A percentile compares a stretch with the other conserved stretches of the same genome.
phyloP scores from a whole-genome alignment of 2,797 vertebrate genomes.

The Enteromius paludinosus region DNA sequence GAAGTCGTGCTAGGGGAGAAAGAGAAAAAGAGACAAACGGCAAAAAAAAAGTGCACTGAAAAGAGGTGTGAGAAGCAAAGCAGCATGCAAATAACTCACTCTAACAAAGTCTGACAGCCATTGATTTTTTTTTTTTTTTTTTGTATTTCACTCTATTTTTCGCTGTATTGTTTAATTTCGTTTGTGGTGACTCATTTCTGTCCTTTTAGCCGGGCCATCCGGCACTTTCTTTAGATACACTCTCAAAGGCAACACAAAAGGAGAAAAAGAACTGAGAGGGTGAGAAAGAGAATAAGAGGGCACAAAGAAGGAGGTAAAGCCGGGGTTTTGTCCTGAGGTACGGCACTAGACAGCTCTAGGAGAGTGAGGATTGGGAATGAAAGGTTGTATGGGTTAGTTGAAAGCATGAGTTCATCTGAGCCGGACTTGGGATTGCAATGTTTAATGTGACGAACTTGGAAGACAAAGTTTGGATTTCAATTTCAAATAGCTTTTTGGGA shows the following conservation, averaged over 20 bases:
- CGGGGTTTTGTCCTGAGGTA: conserved; percentile 45
- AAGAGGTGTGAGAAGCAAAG: conserved; percentile 29
- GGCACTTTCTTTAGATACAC: conserved; percentile 50
- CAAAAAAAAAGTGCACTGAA: conserved; percentile 23
- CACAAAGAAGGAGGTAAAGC: conserved; percentile 34
- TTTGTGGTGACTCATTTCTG: conserved; percentile 53
- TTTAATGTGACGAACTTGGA: background rate
- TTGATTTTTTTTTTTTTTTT: conserved; percentile 45
- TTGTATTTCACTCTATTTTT: conserved; percentile 48
- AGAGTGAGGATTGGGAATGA: conserved; percentile 19
- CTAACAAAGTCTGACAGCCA: conserved; percentile 49
- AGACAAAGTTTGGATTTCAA: background rate
- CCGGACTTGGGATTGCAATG: background rate
- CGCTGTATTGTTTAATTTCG: conserved; percentile 51
- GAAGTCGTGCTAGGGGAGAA: conserved; percentile 14
- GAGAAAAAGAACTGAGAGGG: conserved; percentile 38
- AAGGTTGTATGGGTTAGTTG: conserved; percentile 28
- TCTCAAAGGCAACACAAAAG: conserved; percentile 56
- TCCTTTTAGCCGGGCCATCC: conserved; percentile 51
- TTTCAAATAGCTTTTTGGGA: background rate
- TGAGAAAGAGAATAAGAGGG: conserved; percentile 34
- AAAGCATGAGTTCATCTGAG: conserved; percentile 3
- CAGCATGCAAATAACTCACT: conserved; percentile 47
- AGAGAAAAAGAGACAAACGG: conserved; percentile 9
- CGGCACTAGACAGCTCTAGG: conserved; percentile 45